Conservation (phyloP, 64 coral and sea anemone species). For the Montipora efflorescens region DNA sequence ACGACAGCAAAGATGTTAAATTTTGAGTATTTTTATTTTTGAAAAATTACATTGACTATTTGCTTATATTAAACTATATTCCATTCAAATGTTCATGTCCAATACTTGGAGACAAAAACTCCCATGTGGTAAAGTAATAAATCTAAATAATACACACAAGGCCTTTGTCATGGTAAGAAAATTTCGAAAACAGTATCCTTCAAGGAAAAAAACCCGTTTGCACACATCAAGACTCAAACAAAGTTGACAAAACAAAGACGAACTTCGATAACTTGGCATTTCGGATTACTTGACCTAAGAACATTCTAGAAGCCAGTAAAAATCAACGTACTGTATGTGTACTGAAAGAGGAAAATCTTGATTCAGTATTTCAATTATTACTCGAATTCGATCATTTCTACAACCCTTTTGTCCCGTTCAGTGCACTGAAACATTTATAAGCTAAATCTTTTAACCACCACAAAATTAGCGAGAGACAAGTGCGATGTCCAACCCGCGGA, state of each 20-base stretch:
- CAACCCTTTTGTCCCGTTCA: not conserved
- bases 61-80: constrained; percentile 7
- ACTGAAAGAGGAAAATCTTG: not conserved
- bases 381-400: not conserved
- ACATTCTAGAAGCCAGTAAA: not conserved
- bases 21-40: not conserved
- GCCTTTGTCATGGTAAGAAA: constrained; percentile 30
- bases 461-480: constrained; percentile 20
- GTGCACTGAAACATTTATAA: not conserved
- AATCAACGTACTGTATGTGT: not conserved
- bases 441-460: not conserved
- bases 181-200: not conserved
- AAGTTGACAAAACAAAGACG: not conserved
- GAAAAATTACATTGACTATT: not conserved
- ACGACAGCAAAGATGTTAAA: not conserved
- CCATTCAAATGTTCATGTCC: not conserved
- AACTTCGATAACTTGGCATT: not conserved
- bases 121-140: constrained; percentile 44
- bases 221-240: not conserved
- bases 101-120: not conserved
- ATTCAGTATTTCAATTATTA: not conserved
- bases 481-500: constrained; percentile 63
- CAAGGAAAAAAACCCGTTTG: not conserved
- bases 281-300: not conserved
- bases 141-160: constrained; percentile 7